phyloP scores from a whole-genome alignment of 2,888 invertebrate genomes.

The Coenonympha arcania region DNA sequence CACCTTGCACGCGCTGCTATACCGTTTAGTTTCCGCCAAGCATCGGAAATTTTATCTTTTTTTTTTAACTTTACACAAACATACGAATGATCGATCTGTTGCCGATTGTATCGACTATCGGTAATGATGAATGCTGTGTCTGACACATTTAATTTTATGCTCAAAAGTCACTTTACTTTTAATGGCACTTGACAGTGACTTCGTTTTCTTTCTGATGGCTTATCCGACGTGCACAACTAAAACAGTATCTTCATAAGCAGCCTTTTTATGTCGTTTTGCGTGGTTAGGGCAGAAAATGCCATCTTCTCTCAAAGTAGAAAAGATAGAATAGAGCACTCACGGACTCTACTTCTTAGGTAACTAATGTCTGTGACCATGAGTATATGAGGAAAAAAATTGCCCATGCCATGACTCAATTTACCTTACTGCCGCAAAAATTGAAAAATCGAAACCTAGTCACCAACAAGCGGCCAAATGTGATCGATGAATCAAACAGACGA shows the following conservation, averaged over 20 bases:
- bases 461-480: slow-evolving; percentile 13
- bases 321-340: too few relatives aligned
- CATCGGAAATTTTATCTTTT: slow-evolving; percentile 18
- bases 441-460: slow-evolving; percentile 3
- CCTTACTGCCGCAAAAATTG: not conserved
- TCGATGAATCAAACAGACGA: slow-evolving; percentile 21
- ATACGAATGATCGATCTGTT: slow-evolving; percentile 12
- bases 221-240: too few relatives aligned
- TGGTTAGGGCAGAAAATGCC: too few relatives aligned
- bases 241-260: too few relatives aligned
- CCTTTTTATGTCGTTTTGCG: too few relatives aligned
- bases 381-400: not conserved
- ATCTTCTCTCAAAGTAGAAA: too few relatives aligned
- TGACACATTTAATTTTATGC: not conserved
- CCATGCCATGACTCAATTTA: not conserved
- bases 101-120: not conserved
- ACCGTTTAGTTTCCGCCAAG: slow-evolving; percentile 22
- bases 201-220: too few relatives aligned
- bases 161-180: not conserved
- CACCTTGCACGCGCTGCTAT: slow-evolving; percentile 56
- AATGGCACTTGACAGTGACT: too few relatives aligned
- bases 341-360: too few relatives aligned
- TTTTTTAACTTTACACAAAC: slow-evolving; percentile 15
- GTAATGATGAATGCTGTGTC: not conserved
- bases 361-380: not conserved